These are phyloP conservation scores for Brachypteracias leptosomus DNA, from an alignment of 2,113 vertebrate species.

Conservation along the genomic window DNA sequence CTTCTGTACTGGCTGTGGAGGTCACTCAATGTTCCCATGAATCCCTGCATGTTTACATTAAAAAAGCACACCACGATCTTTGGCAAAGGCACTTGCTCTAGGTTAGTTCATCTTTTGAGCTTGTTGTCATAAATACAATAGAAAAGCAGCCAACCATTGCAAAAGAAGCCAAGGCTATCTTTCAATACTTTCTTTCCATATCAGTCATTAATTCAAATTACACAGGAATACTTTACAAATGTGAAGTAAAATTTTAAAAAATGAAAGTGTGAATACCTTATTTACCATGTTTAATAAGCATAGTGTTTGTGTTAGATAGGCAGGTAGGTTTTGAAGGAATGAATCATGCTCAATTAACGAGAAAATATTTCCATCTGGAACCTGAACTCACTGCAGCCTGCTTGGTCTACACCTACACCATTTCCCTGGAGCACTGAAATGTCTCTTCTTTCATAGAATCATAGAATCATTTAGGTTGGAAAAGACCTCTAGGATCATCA, in stretches of 20 bases:
- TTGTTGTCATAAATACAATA: conserved; percentile 60
- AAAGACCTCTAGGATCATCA: too few relatives aligned
- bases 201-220: neutral
- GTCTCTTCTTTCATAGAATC: neutral
- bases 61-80: conserved; percentile 82
- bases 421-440: neutral
- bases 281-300: neutral
- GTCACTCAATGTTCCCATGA: conserved; percentile 75
- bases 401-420: neutral
- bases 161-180: conserved; percentile 41
- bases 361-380: accelerated
- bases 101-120: conserved; percentile 43
- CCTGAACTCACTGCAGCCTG: neutral
- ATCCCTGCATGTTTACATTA: conserved; percentile 72
- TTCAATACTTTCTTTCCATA: neutral
- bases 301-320: neutral
- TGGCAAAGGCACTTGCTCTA: conserved; percentile 65
- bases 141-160: conserved; percentile 27
- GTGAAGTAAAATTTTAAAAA: neutral
- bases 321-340: neutral
- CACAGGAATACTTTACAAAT: neutral
- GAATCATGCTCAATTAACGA: neutral
- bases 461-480: too few relatives aligned
- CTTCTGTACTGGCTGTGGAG: conserved; percentile 72
- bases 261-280: neutral